These are phyloP conservation scores for Delphinapterus leucas DNA, from an alignment of 2,113 vertebrate genomes.

Conservation along the genomic window DNA sequence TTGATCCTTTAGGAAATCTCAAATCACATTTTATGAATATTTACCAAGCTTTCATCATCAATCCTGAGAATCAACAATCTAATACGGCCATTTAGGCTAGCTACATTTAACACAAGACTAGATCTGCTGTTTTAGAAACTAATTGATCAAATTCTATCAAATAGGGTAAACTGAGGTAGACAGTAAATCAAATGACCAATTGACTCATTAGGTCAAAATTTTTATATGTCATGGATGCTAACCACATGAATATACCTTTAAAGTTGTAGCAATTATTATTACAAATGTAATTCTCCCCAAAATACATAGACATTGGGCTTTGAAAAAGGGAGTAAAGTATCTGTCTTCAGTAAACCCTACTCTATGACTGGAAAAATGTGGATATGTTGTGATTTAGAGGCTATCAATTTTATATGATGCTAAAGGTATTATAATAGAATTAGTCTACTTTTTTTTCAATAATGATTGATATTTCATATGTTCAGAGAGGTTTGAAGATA, in stretches of 20 bases:
- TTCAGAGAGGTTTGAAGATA: neutral
- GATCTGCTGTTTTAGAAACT: slow-evolving; percentile 1
- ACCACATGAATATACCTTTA: neutral
- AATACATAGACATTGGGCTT: neutral
- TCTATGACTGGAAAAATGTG: neutral
- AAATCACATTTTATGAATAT: slow-evolving; percentile 22
- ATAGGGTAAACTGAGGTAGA: neutral
- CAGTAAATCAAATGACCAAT: neutral
- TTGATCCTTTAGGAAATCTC: slow-evolving; percentile 21
- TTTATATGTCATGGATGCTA: neutral
- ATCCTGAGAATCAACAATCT: neutral
- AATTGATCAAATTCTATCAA: neutral
- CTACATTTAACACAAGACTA: neutral
- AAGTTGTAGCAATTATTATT: neutral
- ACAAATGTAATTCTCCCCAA: slow-evolving; percentile 13
- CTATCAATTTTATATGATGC: neutral
- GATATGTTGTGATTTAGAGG: neutral
- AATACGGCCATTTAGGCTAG: neutral
- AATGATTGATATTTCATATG: neutral
- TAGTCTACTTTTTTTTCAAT: slow-evolving; percentile 4
- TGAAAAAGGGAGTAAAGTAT: neutral
- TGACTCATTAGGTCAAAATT: neutral
- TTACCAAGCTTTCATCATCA: neutral
- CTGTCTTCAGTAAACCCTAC: neutral
- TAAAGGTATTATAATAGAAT: neutral